Conservation (phyloP, 2,888 invertebrate genomes). For the Bellardia pandia region DNA sequence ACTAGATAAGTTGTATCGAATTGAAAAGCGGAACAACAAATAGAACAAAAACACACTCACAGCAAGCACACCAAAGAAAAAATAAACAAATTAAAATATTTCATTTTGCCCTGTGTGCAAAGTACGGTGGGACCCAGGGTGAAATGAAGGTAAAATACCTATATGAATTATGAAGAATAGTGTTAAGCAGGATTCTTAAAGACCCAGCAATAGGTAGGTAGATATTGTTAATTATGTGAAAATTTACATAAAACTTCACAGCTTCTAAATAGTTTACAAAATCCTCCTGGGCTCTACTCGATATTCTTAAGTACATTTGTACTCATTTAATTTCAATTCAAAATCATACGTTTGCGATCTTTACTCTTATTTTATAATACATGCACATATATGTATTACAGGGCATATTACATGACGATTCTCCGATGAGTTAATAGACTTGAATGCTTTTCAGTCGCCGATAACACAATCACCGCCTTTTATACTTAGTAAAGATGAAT, state of each 20-base stretch:
- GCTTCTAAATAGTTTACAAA: no score
- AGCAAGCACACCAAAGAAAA: background rate
- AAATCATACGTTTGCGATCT: no score
- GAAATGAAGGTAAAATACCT: background rate
- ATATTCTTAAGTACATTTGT: no score
- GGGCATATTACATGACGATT: no score
- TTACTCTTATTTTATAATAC: no score
- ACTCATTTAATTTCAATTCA: no score
- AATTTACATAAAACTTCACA: background rate
- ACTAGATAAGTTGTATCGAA: slow-evolving; percentile 57
- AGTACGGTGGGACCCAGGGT: slow-evolving; percentile 29
- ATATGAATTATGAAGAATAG: background rate
- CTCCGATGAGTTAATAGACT: no score
- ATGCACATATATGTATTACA: no score
- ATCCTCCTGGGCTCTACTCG: no score
- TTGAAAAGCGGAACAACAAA: slow-evolving; percentile 37
- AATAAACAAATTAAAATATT: slow-evolving; percentile 54
- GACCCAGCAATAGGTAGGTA: background rate
- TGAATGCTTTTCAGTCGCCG: no score
- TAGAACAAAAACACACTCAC: slow-evolving; percentile 21
- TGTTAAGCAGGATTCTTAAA: background rate
- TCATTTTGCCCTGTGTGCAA: slow-evolving; percentile 32
- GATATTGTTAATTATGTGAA: background rate
- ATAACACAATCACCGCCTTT: no score
- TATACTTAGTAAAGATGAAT: no score